Evolutionary conservation across 2,797 vertebrate genomes (phyloP), one percentile per base, ranked within the genome.

Genomic region (Erethizon dorsatum): DNA sequence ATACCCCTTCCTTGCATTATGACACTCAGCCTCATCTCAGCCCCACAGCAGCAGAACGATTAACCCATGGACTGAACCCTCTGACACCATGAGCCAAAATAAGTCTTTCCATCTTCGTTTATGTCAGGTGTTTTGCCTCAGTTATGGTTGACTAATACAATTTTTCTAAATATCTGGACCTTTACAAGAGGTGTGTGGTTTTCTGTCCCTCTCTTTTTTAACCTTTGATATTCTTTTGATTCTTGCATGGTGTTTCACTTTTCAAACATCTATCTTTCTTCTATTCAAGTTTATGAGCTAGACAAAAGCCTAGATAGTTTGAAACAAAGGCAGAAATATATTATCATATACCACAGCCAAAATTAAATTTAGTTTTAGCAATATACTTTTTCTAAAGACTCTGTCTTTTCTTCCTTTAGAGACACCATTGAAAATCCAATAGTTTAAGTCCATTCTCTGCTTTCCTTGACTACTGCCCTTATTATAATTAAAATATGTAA

Each of bases 401-500:
- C 5, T 69, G 22, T 0, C 6, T 67, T 56, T 78, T 86, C 28
- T 73, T 47, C 18, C 47, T 77, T 0, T n/a, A 52, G 8, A 85
- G 26, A 83, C 2, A 56, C 6, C 3, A 52, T 5, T 11, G 69
- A 11, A 1, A 22, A 12, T 13, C 41, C 24, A 86, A 5, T 59
- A 57, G 50, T 41, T 65, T 50, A 17, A 69, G 3, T 79, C 10
- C 26, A 56, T 67, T 88, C 7, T 57, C 20, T 45, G 12, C 17
- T 92, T 91, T 61, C 31, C 15, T 87, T 91, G 14, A 89, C 57
- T 59, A 11, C 45, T 84, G 22, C 14, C 14, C 0, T 88, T 96
- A 92, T 92, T 45, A 33, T 79, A 65, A 91, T n/a, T 67, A 31
- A 93, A 79, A 54, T 83, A 13, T 33, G 45, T n/a, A 71, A 41